Evolutionary conservation across 35 echinoderm and acorn worm species (phyloP), one percentile per base, ranked within the genome.

Genomic region (Lytechinus pictus): DNA sequence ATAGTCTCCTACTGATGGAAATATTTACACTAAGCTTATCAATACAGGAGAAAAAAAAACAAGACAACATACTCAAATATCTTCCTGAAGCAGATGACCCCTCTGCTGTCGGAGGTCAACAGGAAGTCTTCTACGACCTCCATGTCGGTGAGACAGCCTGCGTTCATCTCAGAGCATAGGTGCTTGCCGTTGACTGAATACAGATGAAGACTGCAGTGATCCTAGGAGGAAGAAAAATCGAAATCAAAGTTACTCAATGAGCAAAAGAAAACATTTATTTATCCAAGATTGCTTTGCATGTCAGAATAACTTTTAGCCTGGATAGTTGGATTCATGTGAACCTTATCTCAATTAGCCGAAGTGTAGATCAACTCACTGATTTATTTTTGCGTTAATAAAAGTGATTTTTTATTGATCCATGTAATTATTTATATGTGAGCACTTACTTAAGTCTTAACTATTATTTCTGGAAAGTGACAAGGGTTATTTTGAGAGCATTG

Each of bases 131-230:
- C 94, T 24, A 92, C 91, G 10, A 98, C 96, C 72, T 98, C 95
- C 87, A 99, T 96, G 89, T 97, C 96, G 14, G 93, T 99, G 27
- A 99, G 92, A 21, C 91, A 94, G 14, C 97, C 95, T 14, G 97
- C 94, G 6, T 95, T 79, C 4, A 92, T 54, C 54, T 97, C 94
- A 92, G 91, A 95, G 72, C 95, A 93, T 10, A 98, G 95, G 21
- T 97, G 95, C 55, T 97, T 99, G 61, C 98, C 98, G 61, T 99
- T 99, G 33, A 99, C 97, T 19, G 98, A 99, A 29, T 99, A 99
- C 27, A 99, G 94, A 91, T 99, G 98, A 55, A 99, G 91, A 6
- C 95, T 96, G 21, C 96, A 96, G 29, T 95, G 95, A n/a, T 99
- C 98, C 98, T 99, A 52, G 28, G 52, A 29, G 88, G 24, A 33